Conservation (phyloP, 2,797 vertebrate species). For the Halcyon smyrnensis region DNA sequence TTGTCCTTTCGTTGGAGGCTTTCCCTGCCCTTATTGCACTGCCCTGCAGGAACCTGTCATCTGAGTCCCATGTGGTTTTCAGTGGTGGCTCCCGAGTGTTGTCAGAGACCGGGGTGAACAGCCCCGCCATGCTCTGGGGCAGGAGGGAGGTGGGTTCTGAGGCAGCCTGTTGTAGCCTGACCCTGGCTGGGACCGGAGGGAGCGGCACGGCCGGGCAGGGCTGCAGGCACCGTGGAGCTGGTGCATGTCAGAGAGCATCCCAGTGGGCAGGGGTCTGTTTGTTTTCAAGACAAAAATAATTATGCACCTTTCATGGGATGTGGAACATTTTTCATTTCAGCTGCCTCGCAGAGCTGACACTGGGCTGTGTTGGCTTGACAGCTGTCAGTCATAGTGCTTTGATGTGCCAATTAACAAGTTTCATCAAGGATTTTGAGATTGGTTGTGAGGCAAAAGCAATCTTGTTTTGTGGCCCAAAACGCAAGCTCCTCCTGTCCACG, state of each 20-base stretch:
- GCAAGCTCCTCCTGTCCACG: neutral
- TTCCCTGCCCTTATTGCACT: neutral
- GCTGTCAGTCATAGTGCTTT: neutral
- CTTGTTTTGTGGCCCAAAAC: neutral
- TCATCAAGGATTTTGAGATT: neutral
- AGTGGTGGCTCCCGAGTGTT: neutral
- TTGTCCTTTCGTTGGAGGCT: neutral
- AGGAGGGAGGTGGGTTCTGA: neutral
- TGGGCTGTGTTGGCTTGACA: neutral
- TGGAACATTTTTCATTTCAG: rapidly evolving
- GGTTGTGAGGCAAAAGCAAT: neutral
- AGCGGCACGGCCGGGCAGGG: rapidly evolving
- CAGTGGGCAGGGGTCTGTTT: neutral
- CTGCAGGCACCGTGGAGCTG: neutral
- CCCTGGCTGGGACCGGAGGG: neutral
- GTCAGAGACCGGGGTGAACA: neutral
- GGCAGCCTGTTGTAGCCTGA: neutral
- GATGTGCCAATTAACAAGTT: neutral
- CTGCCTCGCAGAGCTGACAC: neutral
- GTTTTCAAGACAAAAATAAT: neutral
- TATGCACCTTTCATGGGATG: neutral
- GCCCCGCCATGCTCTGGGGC: neutral
- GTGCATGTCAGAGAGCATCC: neutral
- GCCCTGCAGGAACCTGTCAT: neutral
- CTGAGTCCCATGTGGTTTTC: neutral